A percentile compares a stretch with the other conserved stretches of the same genome.
Conservation (phyloP, 2,888 invertebrate genomes). For the Morinoia aosen region DNA sequence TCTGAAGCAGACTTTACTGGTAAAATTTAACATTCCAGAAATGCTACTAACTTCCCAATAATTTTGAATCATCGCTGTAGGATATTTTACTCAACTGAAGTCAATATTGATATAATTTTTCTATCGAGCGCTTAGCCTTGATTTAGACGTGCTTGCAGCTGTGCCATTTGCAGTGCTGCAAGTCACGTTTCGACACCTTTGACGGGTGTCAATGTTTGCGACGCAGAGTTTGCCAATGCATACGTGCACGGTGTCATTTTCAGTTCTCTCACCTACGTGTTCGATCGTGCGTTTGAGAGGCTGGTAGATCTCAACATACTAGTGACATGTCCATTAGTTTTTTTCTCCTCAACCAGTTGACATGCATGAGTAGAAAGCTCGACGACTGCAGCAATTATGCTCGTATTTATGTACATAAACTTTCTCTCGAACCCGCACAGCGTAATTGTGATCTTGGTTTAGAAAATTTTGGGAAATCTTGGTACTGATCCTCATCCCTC, state of each 20-base stretch:
- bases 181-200: neutral
- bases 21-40: too few relatives aligned
- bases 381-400: neutral
- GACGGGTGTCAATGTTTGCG: neutral
- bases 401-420: neutral
- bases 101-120: neutral
- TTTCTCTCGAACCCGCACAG: neutral
- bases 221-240: neutral
- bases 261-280: neutral
- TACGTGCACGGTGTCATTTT: neutral
- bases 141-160: neutral
- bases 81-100: neutral
- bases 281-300: neutral
- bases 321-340: neutral
- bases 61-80: too few relatives aligned
- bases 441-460: neutral
- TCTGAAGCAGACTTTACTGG: too few relatives aligned
- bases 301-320: neutral
- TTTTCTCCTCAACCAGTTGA: neutral
- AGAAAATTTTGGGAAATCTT: neutral
- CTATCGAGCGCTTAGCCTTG: neutral
- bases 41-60: too few relatives aligned
- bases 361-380: conserved; percentile 4
- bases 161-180: neutral
- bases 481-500: neutral